phyloP scores from a whole-genome alignment of 2,113 vertebrate species.

The Motacilla alba region DNA sequence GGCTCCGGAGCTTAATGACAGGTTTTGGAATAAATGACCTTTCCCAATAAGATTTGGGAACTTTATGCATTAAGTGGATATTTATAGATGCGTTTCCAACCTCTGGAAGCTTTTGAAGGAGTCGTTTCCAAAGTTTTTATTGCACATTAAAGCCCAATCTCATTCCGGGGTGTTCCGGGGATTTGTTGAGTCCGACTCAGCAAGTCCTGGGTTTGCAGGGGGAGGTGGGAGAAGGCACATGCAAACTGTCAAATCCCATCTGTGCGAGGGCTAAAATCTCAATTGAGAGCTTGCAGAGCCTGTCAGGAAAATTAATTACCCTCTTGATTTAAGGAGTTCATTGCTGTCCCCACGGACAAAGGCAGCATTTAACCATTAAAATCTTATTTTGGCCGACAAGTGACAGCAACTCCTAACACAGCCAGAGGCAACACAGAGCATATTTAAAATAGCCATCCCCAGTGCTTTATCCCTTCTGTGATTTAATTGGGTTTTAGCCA shows the following conservation, averaged over 20 bases:
- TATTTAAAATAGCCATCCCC: background rate
- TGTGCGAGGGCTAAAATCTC: constrained; percentile 63
- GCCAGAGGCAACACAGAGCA: background rate
- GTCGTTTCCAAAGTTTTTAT: background rate
- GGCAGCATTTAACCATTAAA: constrained; percentile 65
- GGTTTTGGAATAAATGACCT: background rate
- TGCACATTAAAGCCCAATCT: background rate
- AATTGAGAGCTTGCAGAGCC: constrained; percentile 60
- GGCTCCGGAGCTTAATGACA: background rate
- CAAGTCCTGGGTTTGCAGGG: background rate
- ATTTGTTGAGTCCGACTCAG: background rate
- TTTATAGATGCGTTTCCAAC: background rate
- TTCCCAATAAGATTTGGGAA: background rate
- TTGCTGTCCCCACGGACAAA: constrained; percentile 60
- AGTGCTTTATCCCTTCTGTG: background rate
- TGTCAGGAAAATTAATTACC: constrained; percentile 74
- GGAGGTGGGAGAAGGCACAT: constrained; percentile 36
- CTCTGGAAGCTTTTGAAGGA: background rate
- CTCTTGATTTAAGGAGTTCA: constrained; percentile 61
- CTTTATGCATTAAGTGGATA: background rate
- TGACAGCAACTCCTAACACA: background rate
- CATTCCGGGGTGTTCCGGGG: background rate
- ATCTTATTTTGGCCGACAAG: background rate
- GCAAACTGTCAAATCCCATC: constrained; percentile 57
- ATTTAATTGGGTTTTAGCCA: background rate